A percentile compares a stretch with the other conserved stretches of the same genome.
Evolutionary conservation across 2,888 invertebrate species (phyloP).

Genomic region (Tenthredo mesomela): DNA sequence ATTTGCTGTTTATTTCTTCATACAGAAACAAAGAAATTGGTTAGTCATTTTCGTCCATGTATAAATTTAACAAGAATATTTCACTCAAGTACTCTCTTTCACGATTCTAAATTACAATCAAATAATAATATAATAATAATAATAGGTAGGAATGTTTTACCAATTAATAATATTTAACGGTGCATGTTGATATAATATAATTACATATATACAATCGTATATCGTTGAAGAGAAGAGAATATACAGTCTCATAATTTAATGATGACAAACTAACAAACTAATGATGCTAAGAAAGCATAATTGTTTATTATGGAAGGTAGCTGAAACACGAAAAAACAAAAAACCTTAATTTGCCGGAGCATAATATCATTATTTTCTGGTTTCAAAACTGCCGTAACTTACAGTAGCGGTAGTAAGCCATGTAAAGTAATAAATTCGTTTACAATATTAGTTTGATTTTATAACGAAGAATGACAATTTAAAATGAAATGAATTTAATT

Average conservation of each 20-base stretch:
- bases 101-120: constrained; percentile 26
- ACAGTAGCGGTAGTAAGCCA: background rate
- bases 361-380: constrained; percentile 2
- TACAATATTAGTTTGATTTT: background rate
- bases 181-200: constrained; percentile 41
- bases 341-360: constrained; percentile 1
- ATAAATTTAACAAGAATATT: background rate
- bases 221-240: background rate
- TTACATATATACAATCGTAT: constrained; percentile 31
- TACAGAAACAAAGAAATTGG: constrained; percentile 42
- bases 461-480: constrained; percentile 2
- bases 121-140: constrained; percentile 17
- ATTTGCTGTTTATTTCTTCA: constrained; percentile 53
- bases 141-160: constrained; percentile 39
- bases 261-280: constrained; percentile 37
- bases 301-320: constrained; percentile 3
- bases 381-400: background rate
- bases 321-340: background rate
- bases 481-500: constrained; percentile 19
- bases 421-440: background rate
- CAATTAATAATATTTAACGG: constrained; percentile 42
- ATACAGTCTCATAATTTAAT: background rate
- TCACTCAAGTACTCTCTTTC: constrained; percentile 10
- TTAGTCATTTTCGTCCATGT: constrained; percentile 36
- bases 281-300: constrained; percentile 23